These are phyloP conservation scores for Schrankia costaestrigalis DNA, from an alignment of 2,888 invertebrate genomes.

Conservation along the genomic window DNA sequence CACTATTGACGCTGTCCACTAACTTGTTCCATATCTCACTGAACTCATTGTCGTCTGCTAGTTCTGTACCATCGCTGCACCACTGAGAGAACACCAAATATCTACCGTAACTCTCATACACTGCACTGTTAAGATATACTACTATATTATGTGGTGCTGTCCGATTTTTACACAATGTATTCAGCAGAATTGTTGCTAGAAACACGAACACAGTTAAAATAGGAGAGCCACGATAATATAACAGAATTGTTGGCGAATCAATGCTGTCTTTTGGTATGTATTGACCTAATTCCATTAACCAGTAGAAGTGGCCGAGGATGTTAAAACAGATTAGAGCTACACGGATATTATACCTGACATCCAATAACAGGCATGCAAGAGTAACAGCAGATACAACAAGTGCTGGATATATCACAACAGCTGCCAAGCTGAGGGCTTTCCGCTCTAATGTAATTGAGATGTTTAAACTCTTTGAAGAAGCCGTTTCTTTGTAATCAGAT, in stretches of 20 bases:
- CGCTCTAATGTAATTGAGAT: constrained; percentile 45
- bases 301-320: constrained; percentile 38
- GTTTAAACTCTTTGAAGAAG: constrained; percentile 24
- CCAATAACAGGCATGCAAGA: background rate
- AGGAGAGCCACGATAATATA: constrained; percentile 41
- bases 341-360: constrained; percentile 18
- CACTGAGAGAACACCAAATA: constrained; percentile 36
- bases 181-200: constrained; percentile 32
- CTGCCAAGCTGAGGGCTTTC: constrained; percentile 36
- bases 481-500: constrained; percentile 31
- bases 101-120: constrained; percentile 24
- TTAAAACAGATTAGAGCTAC: constrained; percentile 37
- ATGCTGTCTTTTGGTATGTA: constrained; percentile 35
- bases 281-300: constrained; percentile 27
- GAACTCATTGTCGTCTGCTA: constrained; percentile 8
- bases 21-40: constrained; percentile 38
- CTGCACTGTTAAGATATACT: constrained; percentile 25
- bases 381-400: background rate
- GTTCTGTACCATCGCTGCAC: constrained; percentile 12
- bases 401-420: constrained; percentile 41
- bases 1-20: constrained; percentile 35
- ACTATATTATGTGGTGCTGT: constrained; percentile 29
- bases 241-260: constrained; percentile 39
- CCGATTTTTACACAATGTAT: constrained; percentile 22
- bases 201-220: constrained; percentile 33